Base-by-base conservation (phyloP, 35 echinoderm and acorn worm genomes). In the Lytechinus variegatus region DNA sequence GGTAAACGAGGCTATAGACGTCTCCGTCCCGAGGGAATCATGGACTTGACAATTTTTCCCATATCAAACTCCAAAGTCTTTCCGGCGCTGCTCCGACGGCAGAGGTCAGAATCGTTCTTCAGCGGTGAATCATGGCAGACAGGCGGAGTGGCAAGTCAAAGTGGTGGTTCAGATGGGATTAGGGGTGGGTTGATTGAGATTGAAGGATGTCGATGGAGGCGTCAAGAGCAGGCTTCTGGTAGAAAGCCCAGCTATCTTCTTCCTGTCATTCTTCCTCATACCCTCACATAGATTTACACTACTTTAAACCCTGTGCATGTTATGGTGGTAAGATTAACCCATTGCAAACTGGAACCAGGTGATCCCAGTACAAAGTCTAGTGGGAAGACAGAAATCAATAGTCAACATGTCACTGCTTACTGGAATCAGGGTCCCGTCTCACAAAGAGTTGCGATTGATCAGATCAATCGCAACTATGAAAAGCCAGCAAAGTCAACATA, bases 11-110 rank as follows among this genome's bases (percentile, higher is more conserved):
- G 66, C 56, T 58, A 58, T 58, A 21, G 61, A 79, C 66, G 14
- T 79, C n/a, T 24, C 66, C 6, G n/a, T 79, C 66, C 66, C 66
- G 6, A 79, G 66, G 66, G 66, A 79, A 79, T 24, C 66, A 79
- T 24, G 66, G 66, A 79, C 66, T 79, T 79, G 52, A 52, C 88
- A 90, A 90, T 52, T 52, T 90, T 13, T 90, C 52, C 88, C 88
- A 90, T 54, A 90, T 90, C 88, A 52, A 90, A 90, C 88, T 90
- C 52, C 88, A 90, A 90, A 90, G 10, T 90, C 27, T 44, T 90
- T 90, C 88, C 88, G 88, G 27, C 52, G 28, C 88, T 9, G 29
- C 29, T 54, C n/a, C 19, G 66, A 90, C 52, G 4, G 29, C 28
- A 90, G 88, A 90, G 88, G 29, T 90, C 88, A 90, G 88, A 33